Conservation (phyloP, 2,797 vertebrate genomes). For the Champsocephalus gunnari region DNA sequence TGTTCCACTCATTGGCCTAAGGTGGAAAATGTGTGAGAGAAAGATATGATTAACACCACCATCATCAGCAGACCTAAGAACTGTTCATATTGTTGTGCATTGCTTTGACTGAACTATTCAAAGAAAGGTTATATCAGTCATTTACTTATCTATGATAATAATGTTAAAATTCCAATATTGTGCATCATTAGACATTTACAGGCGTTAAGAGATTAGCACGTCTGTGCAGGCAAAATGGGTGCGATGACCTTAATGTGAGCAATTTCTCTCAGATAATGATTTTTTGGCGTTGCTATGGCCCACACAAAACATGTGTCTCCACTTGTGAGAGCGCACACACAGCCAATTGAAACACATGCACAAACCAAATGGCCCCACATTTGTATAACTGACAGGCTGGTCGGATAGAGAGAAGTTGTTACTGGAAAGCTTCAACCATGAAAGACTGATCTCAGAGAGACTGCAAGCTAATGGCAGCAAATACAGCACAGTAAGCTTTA, state of each 20-base stretch:
- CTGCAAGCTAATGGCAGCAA: slow-evolving; percentile 24
- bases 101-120: slow-evolving; percentile 5
- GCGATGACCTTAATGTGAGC: slow-evolving; percentile 55
- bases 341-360: slow-evolving; percentile 1
- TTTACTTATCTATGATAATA: slow-evolving; percentile 5
- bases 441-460: slow-evolving; percentile 51
- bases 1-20: slow-evolving; percentile 96
- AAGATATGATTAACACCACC: neutral
- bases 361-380: slow-evolving; percentile 51
- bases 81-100: neutral
- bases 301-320: slow-evolving; percentile 40
- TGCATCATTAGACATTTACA: slow-evolving; percentile 21
- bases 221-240: slow-evolving; percentile 24
- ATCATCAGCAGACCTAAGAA: neutral
- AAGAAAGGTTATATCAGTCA: neutral
- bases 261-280: slow-evolving; percentile 50
- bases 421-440: slow-evolving; percentile 45
- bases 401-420: neutral
- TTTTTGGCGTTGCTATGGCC: slow-evolving; percentile 31
- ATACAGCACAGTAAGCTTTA: slow-evolving; percentile 19
- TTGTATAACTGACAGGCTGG: neutral
- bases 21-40: neutral
- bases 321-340: slow-evolving; percentile 9
- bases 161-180: slow-evolving; percentile 5
- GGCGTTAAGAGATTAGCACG: slow-evolving; percentile 12